phyloP scores from a whole-genome alignment of 2,888 invertebrate genomes.

The Leucophenga montana region DNA sequence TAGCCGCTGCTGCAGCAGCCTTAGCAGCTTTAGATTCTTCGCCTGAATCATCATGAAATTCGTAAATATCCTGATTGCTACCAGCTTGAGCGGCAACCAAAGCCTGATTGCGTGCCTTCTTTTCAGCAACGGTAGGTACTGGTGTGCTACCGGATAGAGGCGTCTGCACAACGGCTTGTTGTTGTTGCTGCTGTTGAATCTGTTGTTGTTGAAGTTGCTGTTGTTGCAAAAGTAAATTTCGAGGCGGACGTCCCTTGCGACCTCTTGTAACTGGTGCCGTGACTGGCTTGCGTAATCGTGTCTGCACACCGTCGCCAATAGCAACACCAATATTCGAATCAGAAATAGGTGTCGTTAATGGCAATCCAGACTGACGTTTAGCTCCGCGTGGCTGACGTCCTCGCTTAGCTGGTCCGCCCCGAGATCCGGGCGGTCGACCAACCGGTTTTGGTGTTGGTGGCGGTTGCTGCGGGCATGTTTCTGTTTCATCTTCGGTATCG shows the following conservation, averaged over 20 bases:
- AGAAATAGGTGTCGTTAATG: conserved; percentile 32
- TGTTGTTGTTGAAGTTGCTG: conserved; percentile 60
- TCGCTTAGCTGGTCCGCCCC: conserved; percentile 60
- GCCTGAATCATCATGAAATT: conserved; percentile 91
- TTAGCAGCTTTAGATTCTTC: conserved; percentile 77
- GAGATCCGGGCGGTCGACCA: conserved; percentile 55
- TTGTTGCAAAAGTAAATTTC: conserved; percentile 67
- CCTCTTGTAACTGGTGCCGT: conserved; percentile 65
- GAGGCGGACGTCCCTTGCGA: conserved; percentile 74
- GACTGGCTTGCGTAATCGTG: conserved; percentile 74
- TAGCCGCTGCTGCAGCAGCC: conserved; percentile 33
- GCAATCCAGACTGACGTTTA: conserved; percentile 56
- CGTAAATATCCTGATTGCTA: conserved; percentile 84
- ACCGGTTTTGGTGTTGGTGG: conserved; percentile 45
- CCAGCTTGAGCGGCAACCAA: conserved; percentile 50
- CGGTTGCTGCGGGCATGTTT: conserved; percentile 53
- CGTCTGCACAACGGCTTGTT: conserved; percentile 32
- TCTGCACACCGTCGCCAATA: conserved; percentile 74
- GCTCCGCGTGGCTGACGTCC: conserved; percentile 70
- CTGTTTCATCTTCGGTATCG: conserved; percentile 71
- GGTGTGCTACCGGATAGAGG: conserved; percentile 29
- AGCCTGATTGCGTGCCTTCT: conserved; percentile 65
- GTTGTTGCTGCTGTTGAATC: conserved; percentile 39
- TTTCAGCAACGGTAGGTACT: conserved; percentile 64
- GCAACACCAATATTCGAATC: conserved; percentile 29